phyloP scores from a whole-genome alignment of 2,888 invertebrate genomes.

The Idaea dimidiata region DNA sequence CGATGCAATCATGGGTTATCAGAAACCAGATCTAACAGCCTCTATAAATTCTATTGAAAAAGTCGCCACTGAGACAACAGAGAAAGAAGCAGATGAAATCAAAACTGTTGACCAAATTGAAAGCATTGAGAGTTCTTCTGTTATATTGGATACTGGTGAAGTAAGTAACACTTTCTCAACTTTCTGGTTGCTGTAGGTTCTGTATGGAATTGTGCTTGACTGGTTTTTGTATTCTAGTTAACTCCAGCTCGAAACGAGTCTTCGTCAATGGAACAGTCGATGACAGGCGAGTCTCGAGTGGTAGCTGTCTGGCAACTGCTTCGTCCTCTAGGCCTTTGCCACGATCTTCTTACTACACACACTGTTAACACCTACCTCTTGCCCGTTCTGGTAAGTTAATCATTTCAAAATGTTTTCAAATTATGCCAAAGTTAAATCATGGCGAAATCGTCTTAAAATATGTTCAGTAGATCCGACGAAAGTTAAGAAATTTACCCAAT shows the following conservation, averaged over 20 bases:
- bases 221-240: slow-evolving; percentile 24
- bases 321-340: slow-evolving; percentile 95
- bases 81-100: slow-evolving; percentile 61
- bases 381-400: slow-evolving; percentile 89
- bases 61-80: slow-evolving; percentile 61
- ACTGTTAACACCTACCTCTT: slow-evolving; percentile 96
- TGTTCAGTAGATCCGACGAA: no score
- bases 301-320: slow-evolving; percentile 83
- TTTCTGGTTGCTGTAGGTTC: neutral
- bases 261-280: slow-evolving; percentile 65
- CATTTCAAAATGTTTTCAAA: neutral
- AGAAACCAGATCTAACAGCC: slow-evolving; percentile 72
- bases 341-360: slow-evolving; percentile 93
- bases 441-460: no score
- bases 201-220: neutral
- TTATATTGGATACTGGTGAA: slow-evolving; percentile 58
- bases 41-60: slow-evolving; percentile 68
- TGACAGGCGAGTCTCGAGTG: slow-evolving; percentile 65
- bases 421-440: neutral
- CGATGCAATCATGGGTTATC: slow-evolving; percentile 84
- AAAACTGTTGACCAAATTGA: slow-evolving; percentile 46
- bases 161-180: slow-evolving; percentile 38
- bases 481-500: no score
- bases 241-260: slow-evolving; percentile 59
- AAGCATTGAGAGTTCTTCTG: slow-evolving; percentile 42